Percentiles rank a stretch among this genome's conserved stretches.
Evolutionary conservation across 2,888 invertebrate genomes (phyloP).

Genomic region (Lasioglossum malachurum): DNA sequence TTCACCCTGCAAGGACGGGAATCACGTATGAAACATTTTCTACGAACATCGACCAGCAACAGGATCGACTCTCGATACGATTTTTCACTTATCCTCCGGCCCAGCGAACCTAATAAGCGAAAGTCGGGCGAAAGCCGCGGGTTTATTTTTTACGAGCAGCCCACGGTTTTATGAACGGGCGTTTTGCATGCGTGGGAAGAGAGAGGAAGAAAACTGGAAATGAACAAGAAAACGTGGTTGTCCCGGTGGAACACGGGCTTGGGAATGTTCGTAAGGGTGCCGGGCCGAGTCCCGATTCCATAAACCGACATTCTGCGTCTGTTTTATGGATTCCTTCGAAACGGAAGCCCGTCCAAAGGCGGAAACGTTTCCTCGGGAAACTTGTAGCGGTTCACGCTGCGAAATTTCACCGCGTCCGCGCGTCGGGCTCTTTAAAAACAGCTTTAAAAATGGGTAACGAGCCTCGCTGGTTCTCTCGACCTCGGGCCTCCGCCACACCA

Average conservation of each 20-base stretch:
- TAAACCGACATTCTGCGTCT: constrained; percentile 37
- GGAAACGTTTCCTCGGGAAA: constrained; percentile 23
- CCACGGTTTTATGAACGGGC: constrained; percentile 25
- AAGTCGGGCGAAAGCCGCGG: not conserved
- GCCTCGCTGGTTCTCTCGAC: constrained; percentile 28
- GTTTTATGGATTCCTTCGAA: constrained; percentile 51
- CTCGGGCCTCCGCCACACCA: not conserved
- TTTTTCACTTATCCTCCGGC: constrained; percentile 37
- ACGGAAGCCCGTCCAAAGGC: constrained; percentile 42
- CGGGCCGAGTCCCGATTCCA: constrained; percentile 29
- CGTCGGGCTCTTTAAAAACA: constrained; percentile 21
- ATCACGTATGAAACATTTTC: not conserved
- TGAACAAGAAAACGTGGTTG: constrained; percentile 1
- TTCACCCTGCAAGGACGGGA: no score
- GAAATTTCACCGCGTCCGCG: constrained; percentile 31
- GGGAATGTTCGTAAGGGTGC: not conserved
- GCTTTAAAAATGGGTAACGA: constrained; percentile 29
- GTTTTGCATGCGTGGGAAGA: constrained; percentile 6
- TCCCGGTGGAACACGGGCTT: constrained; percentile 4
- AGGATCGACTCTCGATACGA: constrained; percentile 25
- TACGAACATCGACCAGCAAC: not conserved
- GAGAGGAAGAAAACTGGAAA: not conserved
- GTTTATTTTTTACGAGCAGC: constrained; percentile 4
- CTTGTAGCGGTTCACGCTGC: constrained; percentile 22
- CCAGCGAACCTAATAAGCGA: constrained; percentile 37